Evolutionary conservation across 53 echinoderm and acorn worm species (phyloP), one percentile per base, ranked within the genome.

Genomic region (Zoroaster sp.): DNA sequence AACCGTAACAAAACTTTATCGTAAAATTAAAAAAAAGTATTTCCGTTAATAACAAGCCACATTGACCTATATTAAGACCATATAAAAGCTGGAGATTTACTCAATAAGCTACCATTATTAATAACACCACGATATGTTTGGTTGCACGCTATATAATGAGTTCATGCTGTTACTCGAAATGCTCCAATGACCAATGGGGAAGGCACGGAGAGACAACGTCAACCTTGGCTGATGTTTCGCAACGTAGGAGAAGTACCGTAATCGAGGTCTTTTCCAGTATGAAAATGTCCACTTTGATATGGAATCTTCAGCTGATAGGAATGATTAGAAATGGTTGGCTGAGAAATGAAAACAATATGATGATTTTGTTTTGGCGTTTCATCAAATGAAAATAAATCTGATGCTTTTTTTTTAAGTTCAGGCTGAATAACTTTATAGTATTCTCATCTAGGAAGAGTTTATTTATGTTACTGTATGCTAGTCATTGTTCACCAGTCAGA

Each of bases 241-340:
- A 44, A 76, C 52, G 17, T 14, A 32, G 32, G 51, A 43, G 13
- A 75, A 34, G 31, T 76, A n/a, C n/a, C n/a, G n/a, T n/a, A 46
- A 49, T 76, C 35, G 47, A 31, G 12, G 76, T 28, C 49, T 32
- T 47, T 34, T 76, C 47, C 6, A 76, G 18, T 28, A 43, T 38
- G 74, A 74, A 21, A 25, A 76, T 47, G 76, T 51, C 76, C 46
- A 15, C 76, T 51, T 51, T 47, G 76, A 12, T 76, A 46, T 47
- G 76, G 76, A 52, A 45, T 76, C 76, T 21, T 43, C 46, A 2
- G 17, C 43, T 75, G 75, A 75, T 75, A 14, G 4, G 31, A 30
- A 75, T 44, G 8, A 76, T 76, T 76, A 76, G 47, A 49, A 76
- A 76, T 51, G 76, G 52, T 51, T 52, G 52, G 46, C 46, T 52